Conservation (phyloP, 2,888 invertebrate genomes). For the Eustalomyia histrio region DNA sequence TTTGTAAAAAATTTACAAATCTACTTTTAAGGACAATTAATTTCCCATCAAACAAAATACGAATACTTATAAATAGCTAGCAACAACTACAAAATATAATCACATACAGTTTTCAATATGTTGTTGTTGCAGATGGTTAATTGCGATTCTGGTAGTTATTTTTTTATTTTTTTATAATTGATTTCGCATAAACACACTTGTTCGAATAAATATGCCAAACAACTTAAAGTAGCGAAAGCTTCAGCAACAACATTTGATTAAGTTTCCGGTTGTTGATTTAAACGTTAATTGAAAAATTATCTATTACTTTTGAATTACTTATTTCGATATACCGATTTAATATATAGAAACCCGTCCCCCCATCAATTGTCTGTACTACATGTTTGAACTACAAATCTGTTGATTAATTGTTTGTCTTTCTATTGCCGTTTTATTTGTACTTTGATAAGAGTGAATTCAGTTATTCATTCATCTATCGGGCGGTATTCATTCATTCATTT, state of each 20-base stretch:
- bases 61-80: slow-evolving; percentile 19
- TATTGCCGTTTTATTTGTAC: slow-evolving; percentile 20
- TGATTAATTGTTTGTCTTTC: slow-evolving; percentile 29
- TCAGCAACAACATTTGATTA: slow-evolving; percentile 49
- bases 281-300: slow-evolving; percentile 64
- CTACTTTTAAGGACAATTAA: slow-evolving; percentile 26
- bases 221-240: slow-evolving; percentile 17
- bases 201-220: not conserved
- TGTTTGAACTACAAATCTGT: slow-evolving; percentile 56
- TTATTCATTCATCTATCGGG: slow-evolving; percentile 25
- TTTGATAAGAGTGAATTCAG: slow-evolving; percentile 18
- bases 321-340: slow-evolving; percentile 25
- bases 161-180: not conserved
- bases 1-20: not conserved
- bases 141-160: not conserved
- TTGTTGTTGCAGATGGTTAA: too few species aligned
- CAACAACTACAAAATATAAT: slow-evolving; percentile 13
- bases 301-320: slow-evolving; percentile 40
- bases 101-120: too few species aligned
- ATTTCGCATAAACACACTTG: slow-evolving; percentile 19
- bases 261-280: slow-evolving; percentile 63
- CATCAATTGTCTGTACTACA: slow-evolving; percentile 11
- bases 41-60: slow-evolving; percentile 29
- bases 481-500: not conserved
- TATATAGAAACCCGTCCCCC: not conserved